Percentiles rank a stretch among this genome's conserved stretches.
These are phyloP conservation scores for Drosophila ambigua DNA, from an alignment of 1,140 invertebrate species.

Conservation along the genomic window DNA sequence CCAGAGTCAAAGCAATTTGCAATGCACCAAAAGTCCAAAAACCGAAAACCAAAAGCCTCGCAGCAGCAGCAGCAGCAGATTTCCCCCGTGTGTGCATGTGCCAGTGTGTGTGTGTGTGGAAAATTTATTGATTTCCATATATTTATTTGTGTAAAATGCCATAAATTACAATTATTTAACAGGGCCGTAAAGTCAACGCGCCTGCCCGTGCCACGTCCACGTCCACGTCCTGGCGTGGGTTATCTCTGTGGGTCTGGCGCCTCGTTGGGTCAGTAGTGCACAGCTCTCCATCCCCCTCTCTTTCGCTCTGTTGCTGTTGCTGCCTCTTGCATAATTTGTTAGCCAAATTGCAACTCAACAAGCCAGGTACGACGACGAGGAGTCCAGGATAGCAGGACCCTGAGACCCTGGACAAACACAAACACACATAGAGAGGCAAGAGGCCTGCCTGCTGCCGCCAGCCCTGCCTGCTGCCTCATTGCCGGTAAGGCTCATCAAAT, in stretches of 20 bases:
- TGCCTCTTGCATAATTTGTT: constrained; percentile 75
- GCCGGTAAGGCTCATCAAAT: constrained; percentile 60
- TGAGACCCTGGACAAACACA: constrained; percentile 26
- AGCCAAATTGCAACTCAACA: constrained; percentile 80
- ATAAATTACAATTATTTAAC: constrained; percentile 82
- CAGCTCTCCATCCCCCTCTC: neutral
- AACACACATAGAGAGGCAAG: constrained; percentile 4
- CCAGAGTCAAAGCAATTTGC: constrained; percentile 40
- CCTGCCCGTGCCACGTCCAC: constrained; percentile 7
- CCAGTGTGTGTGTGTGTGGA: constrained; percentile 18
- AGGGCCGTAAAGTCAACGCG: constrained; percentile 60
- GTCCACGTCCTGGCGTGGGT: neutral
- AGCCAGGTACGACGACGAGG: constrained; percentile 45
- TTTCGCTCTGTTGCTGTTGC: constrained; percentile 19
- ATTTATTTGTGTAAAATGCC: constrained; percentile 81
- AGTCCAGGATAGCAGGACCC: constrained; percentile 24
- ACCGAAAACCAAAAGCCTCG: constrained; percentile 36
- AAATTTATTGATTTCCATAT: constrained; percentile 82
- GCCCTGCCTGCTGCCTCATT: constrained; percentile 1
- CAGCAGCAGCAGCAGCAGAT: too few species aligned
- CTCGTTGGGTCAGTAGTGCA: constrained; percentile 69
- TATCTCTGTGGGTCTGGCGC: neutral
- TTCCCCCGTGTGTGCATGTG: neutral
- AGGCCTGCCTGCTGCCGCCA: constrained; percentile 2
- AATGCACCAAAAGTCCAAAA: constrained; percentile 60